Evolutionary conservation across 53 echinoderm and acorn worm species (phyloP).

Genomic region (Holothuria scabra): DNA sequence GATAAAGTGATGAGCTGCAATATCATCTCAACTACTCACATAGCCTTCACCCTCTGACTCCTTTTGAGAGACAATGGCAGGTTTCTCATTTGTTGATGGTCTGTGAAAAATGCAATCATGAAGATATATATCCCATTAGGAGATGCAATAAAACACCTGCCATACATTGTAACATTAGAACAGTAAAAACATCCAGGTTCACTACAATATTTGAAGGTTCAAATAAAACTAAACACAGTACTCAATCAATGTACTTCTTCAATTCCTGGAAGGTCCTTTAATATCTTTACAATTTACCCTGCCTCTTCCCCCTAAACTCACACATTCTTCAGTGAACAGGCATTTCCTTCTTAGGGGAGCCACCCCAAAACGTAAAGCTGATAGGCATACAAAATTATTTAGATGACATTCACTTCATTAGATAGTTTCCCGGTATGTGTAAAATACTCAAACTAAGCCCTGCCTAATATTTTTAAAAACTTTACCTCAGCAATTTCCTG

Average conservation of each 20-base stretch:
- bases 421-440: too few species aligned
- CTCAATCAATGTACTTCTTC: not conserved
- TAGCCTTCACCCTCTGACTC: constrained; percentile 65
- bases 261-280: too few species aligned
- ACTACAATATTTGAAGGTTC: constrained; percentile 5
- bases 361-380: too few species aligned
- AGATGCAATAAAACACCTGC: not conserved
- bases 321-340: too few species aligned
- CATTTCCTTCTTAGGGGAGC: too few species aligned
- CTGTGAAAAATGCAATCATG: constrained; percentile 46
- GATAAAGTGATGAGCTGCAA: not conserved
- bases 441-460: too few species aligned
- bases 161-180: not conserved
- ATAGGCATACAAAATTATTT: too few species aligned
- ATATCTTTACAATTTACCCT: too few species aligned
- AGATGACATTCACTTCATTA: too few species aligned
- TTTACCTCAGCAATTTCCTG: too few species aligned
- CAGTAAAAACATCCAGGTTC: not conserved
- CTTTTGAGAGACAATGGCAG: constrained; percentile 49
- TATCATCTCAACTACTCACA: constrained; percentile 15
- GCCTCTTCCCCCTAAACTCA: too few species aligned
- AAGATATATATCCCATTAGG: constrained; percentile 13
- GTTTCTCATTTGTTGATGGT: constrained; percentile 53
- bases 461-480: too few species aligned
- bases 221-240: not conserved